Conservation (phyloP, 2,113 vertebrate species). For the Euleptes europaea region DNA sequence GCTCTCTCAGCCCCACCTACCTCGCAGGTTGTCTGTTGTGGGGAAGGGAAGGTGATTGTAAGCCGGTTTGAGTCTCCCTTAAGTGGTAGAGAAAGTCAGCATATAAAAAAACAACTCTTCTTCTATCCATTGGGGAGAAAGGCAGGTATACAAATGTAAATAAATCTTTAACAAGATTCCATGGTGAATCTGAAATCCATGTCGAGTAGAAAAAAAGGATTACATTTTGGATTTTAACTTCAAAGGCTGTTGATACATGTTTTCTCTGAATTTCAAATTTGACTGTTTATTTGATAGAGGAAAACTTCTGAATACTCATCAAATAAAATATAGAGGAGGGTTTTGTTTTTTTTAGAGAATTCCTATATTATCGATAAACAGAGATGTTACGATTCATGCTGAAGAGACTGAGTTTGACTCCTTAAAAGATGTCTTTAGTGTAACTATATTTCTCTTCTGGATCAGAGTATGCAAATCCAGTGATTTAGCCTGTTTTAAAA, state of each 20-base stretch:
- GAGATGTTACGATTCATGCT: not conserved
- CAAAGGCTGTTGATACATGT: not conserved
- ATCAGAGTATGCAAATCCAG: conserved; percentile 1
- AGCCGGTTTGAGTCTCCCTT: no score
- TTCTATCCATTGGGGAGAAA: no score
- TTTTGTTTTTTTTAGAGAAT: no score
- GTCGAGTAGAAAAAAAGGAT: not conserved
- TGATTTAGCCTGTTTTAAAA: conserved; percentile 12
- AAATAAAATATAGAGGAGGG: no score
- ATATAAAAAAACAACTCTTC: no score
- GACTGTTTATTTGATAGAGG: not conserved
- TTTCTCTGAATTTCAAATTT: not conserved
- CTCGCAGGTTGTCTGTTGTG: no score
- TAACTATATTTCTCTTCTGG: not conserved
- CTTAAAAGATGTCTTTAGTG: no score
- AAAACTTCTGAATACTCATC: not conserved
- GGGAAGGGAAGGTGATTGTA: no score
- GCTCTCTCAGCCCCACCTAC: no score
- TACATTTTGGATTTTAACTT: not conserved
- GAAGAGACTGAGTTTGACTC: not conserved
- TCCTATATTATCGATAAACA: not conserved
- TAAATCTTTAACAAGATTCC: not conserved
- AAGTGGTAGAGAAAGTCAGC: no score
- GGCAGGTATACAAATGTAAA: not conserved
- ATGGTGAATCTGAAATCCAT: not conserved